A percentile compares a stretch with the other conserved stretches of the same genome.
phyloP scores from a whole-genome alignment of 2,113 vertebrate genomes.

The Chamaetylas fuelleborni region DNA sequence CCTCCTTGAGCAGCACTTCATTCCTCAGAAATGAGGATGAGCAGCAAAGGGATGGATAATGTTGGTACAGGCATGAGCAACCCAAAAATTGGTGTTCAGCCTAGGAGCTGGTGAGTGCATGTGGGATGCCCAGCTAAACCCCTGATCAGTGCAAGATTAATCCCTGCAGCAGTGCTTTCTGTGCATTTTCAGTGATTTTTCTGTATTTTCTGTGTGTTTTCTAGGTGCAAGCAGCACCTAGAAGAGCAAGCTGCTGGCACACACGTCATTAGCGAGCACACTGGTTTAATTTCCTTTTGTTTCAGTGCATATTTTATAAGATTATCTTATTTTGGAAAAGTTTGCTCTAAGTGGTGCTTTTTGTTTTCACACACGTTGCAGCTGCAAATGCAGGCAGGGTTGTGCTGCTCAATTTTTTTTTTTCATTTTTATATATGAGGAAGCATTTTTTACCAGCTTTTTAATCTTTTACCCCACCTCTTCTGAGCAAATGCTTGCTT shows the following conservation, averaged over 20 bases:
- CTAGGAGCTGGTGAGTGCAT: not conserved
- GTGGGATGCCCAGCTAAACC: not conserved
- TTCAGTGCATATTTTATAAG: not conserved
- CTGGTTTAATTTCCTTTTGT: not conserved
- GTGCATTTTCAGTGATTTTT: no score
- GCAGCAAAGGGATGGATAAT: not conserved
- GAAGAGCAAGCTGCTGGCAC: not conserved
- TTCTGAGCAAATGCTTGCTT: not conserved
- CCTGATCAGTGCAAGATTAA: not conserved
- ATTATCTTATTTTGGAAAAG: not conserved
- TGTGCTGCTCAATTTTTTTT: not conserved
- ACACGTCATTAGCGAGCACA: rapidly evolving
- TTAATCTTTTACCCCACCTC: not conserved
- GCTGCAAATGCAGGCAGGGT: not conserved
- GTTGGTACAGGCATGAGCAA: not conserved
- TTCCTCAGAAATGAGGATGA: rapidly evolving
- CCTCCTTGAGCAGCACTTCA: not conserved
- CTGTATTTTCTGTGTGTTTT: no score
- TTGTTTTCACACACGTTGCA: not conserved
- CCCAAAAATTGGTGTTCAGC: not conserved
- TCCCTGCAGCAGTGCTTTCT: not conserved
- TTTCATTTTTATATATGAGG: not conserved
- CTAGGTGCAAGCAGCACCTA: not conserved
- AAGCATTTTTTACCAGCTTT: not conserved
- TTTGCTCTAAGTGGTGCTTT: not conserved